These are phyloP conservation scores for Neopipo cinnamomea DNA, from an alignment of 2,113 vertebrate species.

Conservation along the genomic window DNA sequence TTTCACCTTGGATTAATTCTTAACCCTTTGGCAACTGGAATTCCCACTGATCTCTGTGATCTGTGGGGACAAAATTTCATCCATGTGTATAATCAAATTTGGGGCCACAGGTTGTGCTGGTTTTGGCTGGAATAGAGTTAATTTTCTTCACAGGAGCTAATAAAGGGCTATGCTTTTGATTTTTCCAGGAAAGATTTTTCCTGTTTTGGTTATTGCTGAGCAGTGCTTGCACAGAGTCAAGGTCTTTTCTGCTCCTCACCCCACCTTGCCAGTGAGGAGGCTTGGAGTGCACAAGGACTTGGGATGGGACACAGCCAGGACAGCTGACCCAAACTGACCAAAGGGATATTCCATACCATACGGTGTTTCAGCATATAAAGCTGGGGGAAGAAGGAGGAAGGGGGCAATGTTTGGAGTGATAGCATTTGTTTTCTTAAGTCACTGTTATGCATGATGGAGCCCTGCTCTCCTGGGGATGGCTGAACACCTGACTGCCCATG, in stretches of 20 bases:
- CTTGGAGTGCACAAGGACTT: not conserved
- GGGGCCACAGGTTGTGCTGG: not conserved
- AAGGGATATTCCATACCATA: not conserved
- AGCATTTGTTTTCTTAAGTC: not conserved
- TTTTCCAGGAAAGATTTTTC: not conserved
- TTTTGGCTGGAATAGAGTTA: not conserved
- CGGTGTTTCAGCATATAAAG: not conserved
- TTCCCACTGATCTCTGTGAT: not conserved
- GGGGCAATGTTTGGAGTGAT: not conserved
- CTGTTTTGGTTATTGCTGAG: not conserved
- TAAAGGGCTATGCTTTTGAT: not conserved
- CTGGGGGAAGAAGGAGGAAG: not conserved
- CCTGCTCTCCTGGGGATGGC: not conserved
- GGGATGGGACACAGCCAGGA: not conserved
- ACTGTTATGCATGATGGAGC: not conserved
- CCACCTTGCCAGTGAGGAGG: not conserved
- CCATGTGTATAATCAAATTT: not conserved
- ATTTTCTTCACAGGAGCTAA: not conserved
- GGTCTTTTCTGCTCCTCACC: not conserved
- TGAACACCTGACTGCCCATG: not conserved
- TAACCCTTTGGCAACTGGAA: not conserved
- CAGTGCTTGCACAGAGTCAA: not conserved
- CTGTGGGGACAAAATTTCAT: not conserved
- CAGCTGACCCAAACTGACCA: not conserved
- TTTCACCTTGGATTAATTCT: not conserved